Evolutionary conservation across 2,888 invertebrate genomes (phyloP), one percentile per base, ranked within the genome.

Genomic region (Drosophila differens): DNA sequence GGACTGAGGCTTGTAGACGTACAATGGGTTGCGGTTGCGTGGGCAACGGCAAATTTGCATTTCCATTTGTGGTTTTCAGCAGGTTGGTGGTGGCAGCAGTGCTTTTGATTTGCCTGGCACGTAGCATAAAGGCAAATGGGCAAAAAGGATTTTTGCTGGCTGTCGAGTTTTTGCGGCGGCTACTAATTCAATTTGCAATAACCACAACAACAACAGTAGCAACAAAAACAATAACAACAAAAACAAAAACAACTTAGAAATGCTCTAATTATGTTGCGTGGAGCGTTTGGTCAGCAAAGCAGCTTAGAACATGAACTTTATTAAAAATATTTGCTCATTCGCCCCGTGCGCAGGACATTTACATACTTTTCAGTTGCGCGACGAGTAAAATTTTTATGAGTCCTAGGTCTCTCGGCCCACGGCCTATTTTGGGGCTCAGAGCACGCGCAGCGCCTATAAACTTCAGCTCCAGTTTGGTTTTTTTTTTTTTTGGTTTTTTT

Each of bases 181-280:
- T 81, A 86, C 89, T 87, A 89, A 89, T 87, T 87, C 87, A 87
- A 87, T 90, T 86, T 87, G 87, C 89, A 86, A 89, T 89, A 90
- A 90, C 89, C 89, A 79, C 85, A 87, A 76, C 70, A 79, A 69
- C 59, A 59, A 16, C 53, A 51, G 12, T 47, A 47, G 10, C 32
- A 53, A 22, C 32, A 49, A 47, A 1, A 52, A 41, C 37, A 69
- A 39, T 9, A 66, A 28, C 33, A 60, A 7, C 39, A 58, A n/a
- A 25, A 54, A 25, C 1, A 10, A 58, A 30, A 61, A 33, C 41
- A 65, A 70, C 51, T 63, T 67, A 55, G 64, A 67, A 75, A 65
- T 71, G 76, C 82, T 80, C 86, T 87, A 90, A 90, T 90, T 89
- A 90, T 88, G 89, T 78, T 70, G 86, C 69, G 58, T 60, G 35